These are phyloP conservation scores for Drosophila borborema DNA, from an alignment of 2,888 invertebrate genomes.

Conservation along the genomic window DNA sequence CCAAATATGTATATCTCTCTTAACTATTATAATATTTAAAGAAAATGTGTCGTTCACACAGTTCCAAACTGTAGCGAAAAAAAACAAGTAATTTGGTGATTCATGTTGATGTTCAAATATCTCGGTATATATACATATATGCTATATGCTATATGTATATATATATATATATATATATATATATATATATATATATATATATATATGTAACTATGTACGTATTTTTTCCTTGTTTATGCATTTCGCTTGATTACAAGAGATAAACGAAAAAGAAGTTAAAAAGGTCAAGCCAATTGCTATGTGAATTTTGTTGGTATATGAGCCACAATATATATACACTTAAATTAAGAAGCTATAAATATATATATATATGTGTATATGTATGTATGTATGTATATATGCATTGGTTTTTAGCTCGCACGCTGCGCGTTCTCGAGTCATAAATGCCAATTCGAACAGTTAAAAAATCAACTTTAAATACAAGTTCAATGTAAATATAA, in stretches of 20 bases:
- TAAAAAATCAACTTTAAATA: constrained; percentile 2
- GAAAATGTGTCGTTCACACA: constrained; percentile 50
- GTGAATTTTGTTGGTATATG: constrained; percentile 16
- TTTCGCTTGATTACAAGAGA: constrained; percentile 70
- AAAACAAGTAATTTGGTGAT: constrained; percentile 70
- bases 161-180: constrained; percentile 18
- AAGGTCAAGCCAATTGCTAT: constrained; percentile 63
- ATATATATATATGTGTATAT: constrained; percentile 6
- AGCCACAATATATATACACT: constrained; percentile 15
- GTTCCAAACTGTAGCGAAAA: constrained; percentile 58
- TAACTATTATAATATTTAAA: constrained; percentile 45
- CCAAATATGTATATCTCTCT: constrained; percentile 56
- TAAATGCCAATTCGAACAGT: constrained; percentile 11
- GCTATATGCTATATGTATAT: not conserved
- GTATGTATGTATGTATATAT: constrained; percentile 6
- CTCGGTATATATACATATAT: constrained; percentile 18
- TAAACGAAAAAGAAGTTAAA: constrained; percentile 15
- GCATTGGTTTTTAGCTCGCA: constrained; percentile 27
- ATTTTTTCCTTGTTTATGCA: constrained; percentile 48
- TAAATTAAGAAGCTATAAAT: constrained; percentile 9
- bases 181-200: constrained; percentile 12
- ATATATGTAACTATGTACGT: constrained; percentile 27
- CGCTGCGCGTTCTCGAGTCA: constrained; percentile 34
- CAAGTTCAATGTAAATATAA: constrained; percentile 20
- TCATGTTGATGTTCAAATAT: constrained; percentile 62